phyloP scores from a whole-genome alignment of 2,113 vertebrate genomes.

The Caracal caracal region DNA sequence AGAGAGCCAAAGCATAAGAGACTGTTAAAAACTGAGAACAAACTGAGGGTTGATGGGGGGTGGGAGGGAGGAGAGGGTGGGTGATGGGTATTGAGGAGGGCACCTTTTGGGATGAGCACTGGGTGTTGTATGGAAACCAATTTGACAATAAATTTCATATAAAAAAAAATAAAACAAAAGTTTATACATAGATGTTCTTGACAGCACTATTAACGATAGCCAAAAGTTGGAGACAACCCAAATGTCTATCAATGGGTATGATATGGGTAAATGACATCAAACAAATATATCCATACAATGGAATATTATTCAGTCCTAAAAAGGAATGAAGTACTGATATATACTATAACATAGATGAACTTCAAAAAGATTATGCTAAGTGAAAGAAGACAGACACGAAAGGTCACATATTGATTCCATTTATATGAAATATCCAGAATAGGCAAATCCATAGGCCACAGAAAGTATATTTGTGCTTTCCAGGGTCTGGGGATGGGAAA shows the following conservation, averaged over 20 bases:
- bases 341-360: background rate
- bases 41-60: too few relatives aligned
- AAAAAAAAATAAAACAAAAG: too few relatives aligned
- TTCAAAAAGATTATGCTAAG: background rate
- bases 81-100: too few relatives aligned
- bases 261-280: background rate
- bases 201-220: background rate
- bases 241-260: background rate
- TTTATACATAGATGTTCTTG: background rate
- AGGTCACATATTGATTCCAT: background rate
- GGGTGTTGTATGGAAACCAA: too few relatives aligned
- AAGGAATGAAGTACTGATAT: background rate
- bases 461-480: background rate
- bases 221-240: background rate
- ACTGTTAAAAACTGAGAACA: too few relatives aligned
- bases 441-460: background rate
- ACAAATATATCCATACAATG: background rate
- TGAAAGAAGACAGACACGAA: background rate
- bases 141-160: too few relatives aligned
- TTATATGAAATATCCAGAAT: background rate
- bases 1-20: too few relatives aligned
- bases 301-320: background rate
- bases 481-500: background rate
- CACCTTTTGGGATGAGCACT: too few relatives aligned
- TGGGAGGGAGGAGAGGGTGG: too few relatives aligned